Evolutionary conservation across 2,797 vertebrate species (phyloP), one percentile per base, ranked within the genome.

Genomic region (Halcyon badia): DNA sequence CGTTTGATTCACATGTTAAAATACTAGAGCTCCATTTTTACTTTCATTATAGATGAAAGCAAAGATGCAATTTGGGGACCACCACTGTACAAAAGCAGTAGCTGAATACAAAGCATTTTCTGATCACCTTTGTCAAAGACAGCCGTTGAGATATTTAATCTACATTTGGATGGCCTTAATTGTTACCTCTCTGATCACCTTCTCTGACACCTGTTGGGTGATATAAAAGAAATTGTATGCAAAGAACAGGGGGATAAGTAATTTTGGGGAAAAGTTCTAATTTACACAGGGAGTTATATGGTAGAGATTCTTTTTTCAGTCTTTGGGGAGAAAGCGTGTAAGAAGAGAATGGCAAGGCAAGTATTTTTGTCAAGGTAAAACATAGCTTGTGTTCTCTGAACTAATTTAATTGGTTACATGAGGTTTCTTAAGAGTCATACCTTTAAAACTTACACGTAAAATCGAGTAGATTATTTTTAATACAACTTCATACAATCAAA

Each of bases 401-500:
- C 30, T 91, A 82, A 70, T 68, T 77, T 92, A 72, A 52, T 95
- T 30, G 16, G 83, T 90, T 94, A 80, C 58, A 15, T 90, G 70
- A 81, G 46, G 75, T 81, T 96, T 91, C 66, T 37, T 87, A 46
- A 95, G 82, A 75, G 58, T 95, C 75, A 48, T 24, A 48, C 86
- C 26, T 94, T 94, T 86, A 90, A 94, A 83, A 96, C 49, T 83
- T 84, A 44, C 30, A 83, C 62, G 39, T 84, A 77, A 97, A 98
- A 96, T 96, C 0, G 13, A 85, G 41, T 96, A 92, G 94, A 89
- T 93, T 97, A 93, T 97, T 97, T 97, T 98, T 97, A 96, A 82
- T 96, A 93, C 58, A 97, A 24, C 51, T 82, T 97, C 97, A 96
- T 97, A 97, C 98, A 98, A 97, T 98, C 98, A 97, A 57, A 96